Evolutionary conservation across 1,140 invertebrate species (phyloP).

Genomic region (Chrysoperla carnea): DNA sequence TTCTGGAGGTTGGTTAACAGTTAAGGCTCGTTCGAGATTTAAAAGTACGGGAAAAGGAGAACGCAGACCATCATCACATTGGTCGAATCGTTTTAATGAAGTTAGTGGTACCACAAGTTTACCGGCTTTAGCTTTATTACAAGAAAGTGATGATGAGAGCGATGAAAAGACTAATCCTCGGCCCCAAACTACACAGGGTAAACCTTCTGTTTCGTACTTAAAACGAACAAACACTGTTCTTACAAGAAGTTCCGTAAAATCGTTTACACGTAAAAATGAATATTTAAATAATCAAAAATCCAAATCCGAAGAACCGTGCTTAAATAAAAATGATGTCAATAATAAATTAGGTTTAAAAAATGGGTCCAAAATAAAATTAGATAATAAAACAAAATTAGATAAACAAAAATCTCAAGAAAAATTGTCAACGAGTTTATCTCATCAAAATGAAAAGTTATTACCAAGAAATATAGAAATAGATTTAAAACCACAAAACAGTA

Average conservation of each 20-base stretch:
- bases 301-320: too few species aligned
- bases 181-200: neutral
- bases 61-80: slow-evolving; percentile 27
- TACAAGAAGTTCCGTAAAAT: neutral
- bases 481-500: neutral
- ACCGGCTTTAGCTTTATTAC: slow-evolving; percentile 32
- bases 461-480: neutral
- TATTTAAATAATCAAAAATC: neutral
- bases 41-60: slow-evolving; percentile 16
- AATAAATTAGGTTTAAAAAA: neutral
- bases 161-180: slow-evolving; percentile 3
- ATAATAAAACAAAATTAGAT: neutral
- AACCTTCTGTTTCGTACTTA: neutral
- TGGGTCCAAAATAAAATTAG: neutral
- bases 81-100: slow-evolving; percentile 44
- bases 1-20: slow-evolving; percentile 45
- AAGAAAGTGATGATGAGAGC: slow-evolving; percentile 19
- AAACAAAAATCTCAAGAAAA: neutral
- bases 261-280: neutral
- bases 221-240: neutral
- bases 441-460: neutral
- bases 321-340: too few species aligned
- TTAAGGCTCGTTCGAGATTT: slow-evolving; percentile 34
- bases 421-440: neutral
- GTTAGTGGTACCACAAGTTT: slow-evolving; percentile 45